Evolutionary conservation across 2,797 vertebrate species (phyloP).

Genomic region (Rhinoraja longicauda): DNA sequence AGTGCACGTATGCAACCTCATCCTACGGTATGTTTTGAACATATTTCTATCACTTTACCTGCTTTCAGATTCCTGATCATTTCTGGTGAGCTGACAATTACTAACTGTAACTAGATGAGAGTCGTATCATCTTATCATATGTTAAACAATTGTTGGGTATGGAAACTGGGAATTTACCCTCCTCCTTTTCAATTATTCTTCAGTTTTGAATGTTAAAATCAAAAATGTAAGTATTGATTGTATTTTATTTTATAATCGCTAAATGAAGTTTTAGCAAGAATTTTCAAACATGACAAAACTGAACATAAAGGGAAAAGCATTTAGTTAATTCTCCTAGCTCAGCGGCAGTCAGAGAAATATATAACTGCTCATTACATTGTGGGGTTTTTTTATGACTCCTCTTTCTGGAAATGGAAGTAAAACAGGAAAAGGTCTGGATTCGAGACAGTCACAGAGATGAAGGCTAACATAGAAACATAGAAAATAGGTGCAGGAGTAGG

Average conservation of each 20-base stretch:
- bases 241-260: too few relatives aligned
- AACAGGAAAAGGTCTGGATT: too few relatives aligned
- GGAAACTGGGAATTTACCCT: not conserved
- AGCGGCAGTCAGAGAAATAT: not conserved
- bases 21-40: too few relatives aligned
- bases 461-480: too few relatives aligned
- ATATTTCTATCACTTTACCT: not conserved
- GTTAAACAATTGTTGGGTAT: not conserved
- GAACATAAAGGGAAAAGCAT: too few relatives aligned
- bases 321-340: not conserved
- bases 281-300: too few relatives aligned
- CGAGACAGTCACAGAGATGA: too few relatives aligned
- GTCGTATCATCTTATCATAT: not conserved
- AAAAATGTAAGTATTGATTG: too few relatives aligned
- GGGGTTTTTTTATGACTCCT: not conserved
- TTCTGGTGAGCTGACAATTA: not conserved
- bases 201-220: not conserved
- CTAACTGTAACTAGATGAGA: not conserved
- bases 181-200: not conserved
- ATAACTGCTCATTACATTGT: not conserved
- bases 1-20: too few relatives aligned
- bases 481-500: too few relatives aligned
- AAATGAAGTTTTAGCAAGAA: too few relatives aligned
- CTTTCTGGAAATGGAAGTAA: not conserved
- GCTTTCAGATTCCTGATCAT: not conserved